Base-by-base conservation (phyloP, 2,797 vertebrate species). In the Rhinophrynus dorsalis region DNA sequence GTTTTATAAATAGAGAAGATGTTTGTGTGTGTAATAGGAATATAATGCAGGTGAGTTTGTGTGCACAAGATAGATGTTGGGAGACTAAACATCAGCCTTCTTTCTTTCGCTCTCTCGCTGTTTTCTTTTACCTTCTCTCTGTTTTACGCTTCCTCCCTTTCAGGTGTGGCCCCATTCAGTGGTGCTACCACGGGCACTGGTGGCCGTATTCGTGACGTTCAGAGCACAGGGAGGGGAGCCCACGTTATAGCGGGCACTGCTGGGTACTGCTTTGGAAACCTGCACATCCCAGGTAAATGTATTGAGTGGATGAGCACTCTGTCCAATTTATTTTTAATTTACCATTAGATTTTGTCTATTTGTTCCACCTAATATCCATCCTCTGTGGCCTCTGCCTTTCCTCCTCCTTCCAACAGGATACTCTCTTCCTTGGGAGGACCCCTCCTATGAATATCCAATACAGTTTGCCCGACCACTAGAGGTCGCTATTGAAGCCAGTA, bases 181-280 rank as follows among this genome's bases (percentile, higher is more conserved):
- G 95, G 95, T 0, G 94, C 95, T 12, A 92, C 94, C 38, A 97
- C 95, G 0, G 95, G 95, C 2, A 94, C 95, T 0, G 95, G 95
- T 0, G 95, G 95, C 1, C 91, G 95, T 2, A 98, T 98, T 76
- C 82, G 95, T 64, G 95, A 98, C 1, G 87, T 98, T 2, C 95
- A 98, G 81, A 93, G 93, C 33, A 94, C 95, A 0, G 95, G 95
- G 1, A 87, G 81, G 0, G 95, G 95, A 9, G 95, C 94, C 1
- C 94, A 96, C 0, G 94, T 96, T 38, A 92, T 98, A 2, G 94
- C 94, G 1, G 94, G 95, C 33, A 97, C 94, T 0, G 94, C 94
- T 0, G 95, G 95, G 8, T 98, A 97, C 85, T 95, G 95, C 76
- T 98, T 97, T 29, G 95, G 95, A 42, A 96, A 95, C 80, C 84